Percentiles rank a stretch among this genome's conserved stretches.
Evolutionary conservation across 2,113 vertebrate species (phyloP).

Genomic region (Larimichthys polyactis): DNA sequence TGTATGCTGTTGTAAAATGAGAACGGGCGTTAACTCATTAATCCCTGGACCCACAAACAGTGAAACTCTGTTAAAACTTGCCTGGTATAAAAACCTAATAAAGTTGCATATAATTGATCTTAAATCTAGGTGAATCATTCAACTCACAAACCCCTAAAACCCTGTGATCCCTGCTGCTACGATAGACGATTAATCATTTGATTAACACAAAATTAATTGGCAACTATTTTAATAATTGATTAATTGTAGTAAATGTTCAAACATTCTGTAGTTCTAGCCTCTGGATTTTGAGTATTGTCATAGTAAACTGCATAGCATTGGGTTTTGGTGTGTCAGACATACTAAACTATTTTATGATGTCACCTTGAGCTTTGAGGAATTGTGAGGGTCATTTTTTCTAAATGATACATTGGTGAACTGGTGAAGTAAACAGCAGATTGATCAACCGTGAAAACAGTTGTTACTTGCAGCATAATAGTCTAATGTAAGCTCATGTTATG

Average conservation of each 20-base stretch:
- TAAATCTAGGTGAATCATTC: not conserved
- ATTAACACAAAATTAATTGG: not conserved
- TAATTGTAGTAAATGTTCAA: too few species aligned
- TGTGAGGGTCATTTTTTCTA: not conserved
- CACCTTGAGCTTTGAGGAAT: not conserved
- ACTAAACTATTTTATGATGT: not conserved
- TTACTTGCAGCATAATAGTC: not conserved
- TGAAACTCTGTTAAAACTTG: slow-evolving; percentile 48
- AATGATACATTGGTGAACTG: not conserved
- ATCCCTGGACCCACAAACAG: slow-evolving; percentile 21
- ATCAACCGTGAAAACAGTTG: not conserved
- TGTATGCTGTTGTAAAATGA: slow-evolving; percentile 64
- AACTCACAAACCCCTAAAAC: not conserved
- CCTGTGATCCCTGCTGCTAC: not conserved
- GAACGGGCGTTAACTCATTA: slow-evolving; percentile 56
- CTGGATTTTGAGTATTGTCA: too few species aligned
- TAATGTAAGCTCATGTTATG: not conserved
- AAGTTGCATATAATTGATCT: slow-evolving; percentile 10
- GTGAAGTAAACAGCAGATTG: not conserved
- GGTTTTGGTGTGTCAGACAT: not conserved
- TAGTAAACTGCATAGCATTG: not conserved
- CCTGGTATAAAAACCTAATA: slow-evolving; percentile 19
- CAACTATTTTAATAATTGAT: not conserved
- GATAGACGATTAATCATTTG: not conserved
- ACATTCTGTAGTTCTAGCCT: too few species aligned